These are phyloP conservation scores for Tribolium freemani DNA, from an alignment of 2,888 invertebrate species.

Conservation along the genomic window DNA sequence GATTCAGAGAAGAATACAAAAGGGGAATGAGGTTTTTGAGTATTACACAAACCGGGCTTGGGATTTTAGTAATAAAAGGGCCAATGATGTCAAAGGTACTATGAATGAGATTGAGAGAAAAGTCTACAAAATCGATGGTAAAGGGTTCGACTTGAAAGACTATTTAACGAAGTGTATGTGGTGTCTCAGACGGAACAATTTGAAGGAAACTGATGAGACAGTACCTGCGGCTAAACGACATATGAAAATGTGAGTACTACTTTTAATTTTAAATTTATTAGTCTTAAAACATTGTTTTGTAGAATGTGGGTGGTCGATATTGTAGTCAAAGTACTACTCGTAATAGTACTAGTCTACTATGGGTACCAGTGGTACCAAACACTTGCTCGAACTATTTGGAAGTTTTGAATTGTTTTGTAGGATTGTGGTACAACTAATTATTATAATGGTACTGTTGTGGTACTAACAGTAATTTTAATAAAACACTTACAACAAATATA, in stretches of 20 bases:
- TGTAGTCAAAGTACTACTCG: slow-evolving; percentile 78
- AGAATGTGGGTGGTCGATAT: slow-evolving; percentile 92
- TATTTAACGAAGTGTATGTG: slow-evolving; percentile 87
- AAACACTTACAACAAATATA: not conserved
- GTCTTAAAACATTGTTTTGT: slow-evolving; percentile 64
- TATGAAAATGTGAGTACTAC: slow-evolving; percentile 79
- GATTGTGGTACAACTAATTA: too few species aligned
- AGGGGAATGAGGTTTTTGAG: slow-evolving; percentile 90
- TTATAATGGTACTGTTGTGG: too few species aligned
- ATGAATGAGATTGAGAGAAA: slow-evolving; percentile 77
- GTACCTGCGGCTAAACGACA: slow-evolving; percentile 84
- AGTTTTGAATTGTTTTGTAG: too few species aligned
- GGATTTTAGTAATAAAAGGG: slow-evolving; percentile 83
- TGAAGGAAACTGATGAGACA: slow-evolving; percentile 86
- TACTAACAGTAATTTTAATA: too few species aligned
- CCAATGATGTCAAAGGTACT: slow-evolving; percentile 70
- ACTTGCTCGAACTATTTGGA: not conserved
- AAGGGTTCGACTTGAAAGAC: slow-evolving; percentile 79
- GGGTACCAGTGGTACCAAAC: slow-evolving; percentile 51
- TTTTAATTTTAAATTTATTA: not conserved
- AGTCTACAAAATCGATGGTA: slow-evolving; percentile 79
- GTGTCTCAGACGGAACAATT: slow-evolving; percentile 82
- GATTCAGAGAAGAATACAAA: slow-evolving; percentile 85
- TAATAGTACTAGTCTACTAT: slow-evolving; percentile 74
- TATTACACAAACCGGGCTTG: slow-evolving; percentile 94